Conservation (phyloP, 2,113 vertebrate species). For the Tychaedon coryphoeus region DNA sequence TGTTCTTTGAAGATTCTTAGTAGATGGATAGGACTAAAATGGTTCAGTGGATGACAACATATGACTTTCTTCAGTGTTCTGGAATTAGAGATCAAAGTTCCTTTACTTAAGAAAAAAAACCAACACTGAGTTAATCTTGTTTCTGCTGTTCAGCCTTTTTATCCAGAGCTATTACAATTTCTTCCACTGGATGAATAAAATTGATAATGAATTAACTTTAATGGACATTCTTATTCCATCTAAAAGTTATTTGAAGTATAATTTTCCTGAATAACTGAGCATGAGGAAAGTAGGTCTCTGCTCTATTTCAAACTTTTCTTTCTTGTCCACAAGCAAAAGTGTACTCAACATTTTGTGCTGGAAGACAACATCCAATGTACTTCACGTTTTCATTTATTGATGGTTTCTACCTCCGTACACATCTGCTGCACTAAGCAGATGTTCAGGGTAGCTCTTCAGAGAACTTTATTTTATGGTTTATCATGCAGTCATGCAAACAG, state of each 20-base stretch:
- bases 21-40: neutral
- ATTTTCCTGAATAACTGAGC: neutral
- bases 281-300: neutral
- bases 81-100: neutral
- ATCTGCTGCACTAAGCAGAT: neutral
- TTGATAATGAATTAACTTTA: neutral
- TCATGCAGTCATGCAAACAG: neutral
- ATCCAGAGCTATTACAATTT: neutral
- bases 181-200: neutral
- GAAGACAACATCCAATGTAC: neutral
- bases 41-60: neutral
- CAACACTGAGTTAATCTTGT: neutral
- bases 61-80: neutral
- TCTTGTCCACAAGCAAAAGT: neutral
- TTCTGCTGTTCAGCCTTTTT: neutral
- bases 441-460: neutral
- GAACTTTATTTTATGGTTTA: neutral
- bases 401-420: neutral
- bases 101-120: neutral
- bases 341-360: neutral
- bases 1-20: neutral
- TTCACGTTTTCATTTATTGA: neutral
- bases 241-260: neutral
- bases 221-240: neutral
- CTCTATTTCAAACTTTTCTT: neutral